Evolutionary conservation across 2,888 invertebrate species (phyloP), one percentile per base, ranked within the genome.

Genomic region (Brachycybe producta): DNA sequence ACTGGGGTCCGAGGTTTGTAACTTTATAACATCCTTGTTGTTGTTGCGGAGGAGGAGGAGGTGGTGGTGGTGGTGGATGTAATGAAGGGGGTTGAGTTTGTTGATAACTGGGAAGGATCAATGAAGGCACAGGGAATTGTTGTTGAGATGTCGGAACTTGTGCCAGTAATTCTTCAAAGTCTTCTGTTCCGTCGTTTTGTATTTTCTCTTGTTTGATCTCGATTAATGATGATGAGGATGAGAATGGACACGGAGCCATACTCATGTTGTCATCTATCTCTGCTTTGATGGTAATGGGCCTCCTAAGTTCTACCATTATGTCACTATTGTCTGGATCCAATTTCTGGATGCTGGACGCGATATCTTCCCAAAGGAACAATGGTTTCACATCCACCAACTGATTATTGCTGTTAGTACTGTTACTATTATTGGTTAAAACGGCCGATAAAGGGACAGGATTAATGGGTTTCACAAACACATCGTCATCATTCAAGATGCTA

Each of bases 311-410:
- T 36, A 34, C 40, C 59, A 86, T 71, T 83, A 86, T 85, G 62
- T 84, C 82, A 48, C 86, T 85, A 66, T 87, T 87, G 67, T 86
- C 86, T 26, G 86, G 84, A 67, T 88, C 87, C 64, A 87, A 80
- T 68, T 86, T 87, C 65, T 85, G 80, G 69, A 87, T 85, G 63
- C 85, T 85, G 67, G 84, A 84, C 57, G 86, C 82, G 65, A 88
- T 86, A 72, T 88, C 87, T 70, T 88, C 87, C 88, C 88, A 88
- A 36, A 87, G 75, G n/a, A 62, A 61, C 13, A 58, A 42, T 3
- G 55, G 49, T 40, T 44, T 44, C 5, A 17, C 17, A 13, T 44
- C 44, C 17, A 17, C 32, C n/a, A 34, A 8, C 1, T 32, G 13
- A 17, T 11, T 17, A 15, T 13, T 17, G 7, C 7, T 13, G 7